Conservation (phyloP, 1,140 invertebrate species). For the Drosophila sproati region DNA sequence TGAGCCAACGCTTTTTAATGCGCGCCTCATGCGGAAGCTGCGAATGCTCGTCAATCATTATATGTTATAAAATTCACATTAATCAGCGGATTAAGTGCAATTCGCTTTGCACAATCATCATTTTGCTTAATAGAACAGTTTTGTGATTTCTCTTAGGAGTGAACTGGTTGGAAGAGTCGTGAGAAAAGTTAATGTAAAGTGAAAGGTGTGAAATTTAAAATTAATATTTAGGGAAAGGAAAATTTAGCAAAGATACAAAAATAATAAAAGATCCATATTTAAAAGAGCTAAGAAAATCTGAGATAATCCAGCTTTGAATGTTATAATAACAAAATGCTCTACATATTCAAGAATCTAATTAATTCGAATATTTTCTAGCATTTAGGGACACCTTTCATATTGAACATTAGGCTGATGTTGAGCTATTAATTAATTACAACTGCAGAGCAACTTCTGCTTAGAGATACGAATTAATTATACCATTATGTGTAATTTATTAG, state of each 20-base stretch:
- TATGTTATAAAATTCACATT: constrained; percentile 54
- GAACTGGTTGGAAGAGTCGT: neutral
- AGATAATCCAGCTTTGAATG: no score
- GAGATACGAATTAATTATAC: neutral
- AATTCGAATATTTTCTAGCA: no score
- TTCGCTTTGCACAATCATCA: neutral
- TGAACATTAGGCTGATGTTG: no score
- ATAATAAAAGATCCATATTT: no score
- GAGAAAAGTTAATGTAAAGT: neutral
- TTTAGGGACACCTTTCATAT: no score
- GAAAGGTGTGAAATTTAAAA: constrained; percentile 4
- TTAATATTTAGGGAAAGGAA: neutral
- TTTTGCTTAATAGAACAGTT: neutral
- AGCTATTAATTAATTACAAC: neutral
- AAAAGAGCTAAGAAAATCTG: no score
- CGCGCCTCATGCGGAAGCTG: constrained; percentile 71
- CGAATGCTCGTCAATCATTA: constrained; percentile 38
- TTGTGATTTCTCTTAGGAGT: neutral
- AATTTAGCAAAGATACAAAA: no score
- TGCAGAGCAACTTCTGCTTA: neutral
- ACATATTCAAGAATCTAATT: no score
- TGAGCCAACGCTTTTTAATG: constrained; percentile 60
- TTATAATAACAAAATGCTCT: no score
- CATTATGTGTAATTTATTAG: neutral
- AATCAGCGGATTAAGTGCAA: constrained; percentile 44